Evolutionary conservation across 2,888 invertebrate species (phyloP).

Genomic region (Phyllotreta cruciferae): DNA sequence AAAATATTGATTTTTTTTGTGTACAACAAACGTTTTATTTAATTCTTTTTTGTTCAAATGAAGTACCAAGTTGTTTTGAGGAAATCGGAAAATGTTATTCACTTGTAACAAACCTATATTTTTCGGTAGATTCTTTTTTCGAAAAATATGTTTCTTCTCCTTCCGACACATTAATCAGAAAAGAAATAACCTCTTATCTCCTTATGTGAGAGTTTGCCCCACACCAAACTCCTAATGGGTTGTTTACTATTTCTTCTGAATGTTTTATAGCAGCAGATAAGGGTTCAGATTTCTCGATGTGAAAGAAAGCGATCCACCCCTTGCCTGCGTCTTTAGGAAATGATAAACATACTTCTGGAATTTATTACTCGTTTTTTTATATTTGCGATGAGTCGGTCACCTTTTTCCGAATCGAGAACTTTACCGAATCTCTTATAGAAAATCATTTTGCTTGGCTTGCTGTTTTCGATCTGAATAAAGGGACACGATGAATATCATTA

Average conservation of each 20-base stretch:
- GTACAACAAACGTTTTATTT: neutral
- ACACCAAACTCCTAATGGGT: constrained; percentile 33
- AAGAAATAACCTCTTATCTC: constrained; percentile 38
- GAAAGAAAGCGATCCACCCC: constrained; percentile 30
- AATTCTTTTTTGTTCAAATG: too few relatives aligned
- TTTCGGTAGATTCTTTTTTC: constrained; percentile 14
- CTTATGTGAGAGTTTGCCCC: constrained; percentile 31
- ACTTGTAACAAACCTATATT: constrained; percentile 8
- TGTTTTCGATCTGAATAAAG: too few relatives aligned
- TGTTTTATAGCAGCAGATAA: constrained; percentile 35
- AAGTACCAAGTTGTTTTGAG: too few relatives aligned
- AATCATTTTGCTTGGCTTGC: too few relatives aligned
- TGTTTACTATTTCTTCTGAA: constrained; percentile 38
- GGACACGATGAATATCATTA: too few relatives aligned
- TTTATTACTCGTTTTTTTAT: constrained; percentile 17
- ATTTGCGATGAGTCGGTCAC: too few relatives aligned
- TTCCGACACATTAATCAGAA: constrained; percentile 36
- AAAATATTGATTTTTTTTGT: neutral
- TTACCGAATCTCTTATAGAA: too few relatives aligned
- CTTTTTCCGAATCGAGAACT: too few relatives aligned
- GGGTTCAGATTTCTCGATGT: constrained; percentile 32
- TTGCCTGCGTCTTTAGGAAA: constrained; percentile 29
- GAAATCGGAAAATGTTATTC: too few relatives aligned
- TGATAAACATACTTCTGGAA: constrained; percentile 26
- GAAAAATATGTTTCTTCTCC: constrained; percentile 30